Conservation (phyloP, 1,140 invertebrate genomes). For the Micrasema minimum region DNA sequence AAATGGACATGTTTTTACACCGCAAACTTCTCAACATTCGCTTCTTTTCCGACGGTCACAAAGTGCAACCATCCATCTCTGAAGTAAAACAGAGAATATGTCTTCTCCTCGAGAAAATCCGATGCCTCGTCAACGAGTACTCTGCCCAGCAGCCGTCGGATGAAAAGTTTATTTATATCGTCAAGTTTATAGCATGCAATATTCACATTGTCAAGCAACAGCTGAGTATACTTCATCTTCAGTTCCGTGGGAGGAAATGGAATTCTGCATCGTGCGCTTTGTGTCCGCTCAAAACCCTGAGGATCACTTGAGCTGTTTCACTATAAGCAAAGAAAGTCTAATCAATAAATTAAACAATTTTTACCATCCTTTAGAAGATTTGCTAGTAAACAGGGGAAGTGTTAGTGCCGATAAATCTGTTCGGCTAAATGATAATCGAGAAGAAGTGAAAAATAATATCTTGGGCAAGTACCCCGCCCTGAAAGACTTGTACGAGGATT, state of each 20-base stretch:
- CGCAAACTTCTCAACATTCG: neutral
- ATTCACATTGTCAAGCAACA: neutral
- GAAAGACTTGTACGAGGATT: neutral
- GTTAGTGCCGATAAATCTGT: neutral
- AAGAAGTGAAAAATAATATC: neutral
- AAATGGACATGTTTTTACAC: neutral
- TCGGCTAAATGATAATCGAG: neutral
- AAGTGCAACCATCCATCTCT: neutral
- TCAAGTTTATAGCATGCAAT: constrained; percentile 5
- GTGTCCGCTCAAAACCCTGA: neutral
- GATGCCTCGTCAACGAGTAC: neutral
- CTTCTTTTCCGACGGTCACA: neutral
- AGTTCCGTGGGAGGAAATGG: constrained; percentile 4
- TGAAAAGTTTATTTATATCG: neutral
- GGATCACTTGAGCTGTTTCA: neutral
- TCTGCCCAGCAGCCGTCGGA: neutral
- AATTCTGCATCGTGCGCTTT: constrained; percentile 10
- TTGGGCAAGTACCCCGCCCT: neutral
- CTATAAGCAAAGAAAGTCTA: neutral
- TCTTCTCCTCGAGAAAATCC: neutral
- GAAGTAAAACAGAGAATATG: neutral
- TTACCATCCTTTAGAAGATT: neutral
- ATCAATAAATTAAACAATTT: neutral
- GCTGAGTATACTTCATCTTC: neutral
- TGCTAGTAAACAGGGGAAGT: neutral